These are phyloP conservation scores for Temnothorax longispinosus DNA, from an alignment of 1,140 invertebrate species.

Conservation along the genomic window DNA sequence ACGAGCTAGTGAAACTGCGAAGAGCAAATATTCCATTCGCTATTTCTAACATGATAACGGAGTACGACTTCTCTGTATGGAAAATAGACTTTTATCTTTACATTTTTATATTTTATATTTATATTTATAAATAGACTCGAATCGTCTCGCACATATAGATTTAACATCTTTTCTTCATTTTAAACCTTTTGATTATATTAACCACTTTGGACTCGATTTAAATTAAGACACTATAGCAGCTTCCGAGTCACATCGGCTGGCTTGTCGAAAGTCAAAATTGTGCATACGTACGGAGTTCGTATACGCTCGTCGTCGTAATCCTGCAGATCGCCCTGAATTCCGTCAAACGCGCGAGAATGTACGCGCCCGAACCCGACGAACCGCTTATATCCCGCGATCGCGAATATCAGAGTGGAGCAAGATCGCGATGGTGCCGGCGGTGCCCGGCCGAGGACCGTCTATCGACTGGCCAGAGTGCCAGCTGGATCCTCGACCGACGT, in stretches of 20 bases:
- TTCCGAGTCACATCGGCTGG: neutral
- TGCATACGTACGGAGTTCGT: neutral
- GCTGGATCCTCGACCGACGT: constrained; percentile 48
- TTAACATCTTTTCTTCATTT: neutral
- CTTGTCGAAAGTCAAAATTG: neutral
- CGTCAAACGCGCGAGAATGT: neutral
- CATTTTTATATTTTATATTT: too few relatives aligned
- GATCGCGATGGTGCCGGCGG: neutral
- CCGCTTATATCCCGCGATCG: neutral
- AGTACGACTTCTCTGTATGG: neutral
- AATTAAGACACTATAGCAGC: neutral
- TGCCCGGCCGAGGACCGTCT: constrained; percentile 62
- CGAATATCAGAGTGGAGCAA: neutral
- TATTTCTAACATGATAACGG: neutral
- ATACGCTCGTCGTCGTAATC: neutral
- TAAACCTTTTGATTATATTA: neutral
- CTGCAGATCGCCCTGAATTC: neutral
- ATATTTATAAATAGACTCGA: neutral
- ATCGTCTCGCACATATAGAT: neutral
- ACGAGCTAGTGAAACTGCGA: neutral
- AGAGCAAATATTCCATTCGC: neutral
- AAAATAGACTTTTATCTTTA: neutral
- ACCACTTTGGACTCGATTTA: neutral
- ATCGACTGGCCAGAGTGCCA: constrained; percentile 78
- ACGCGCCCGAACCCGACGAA: neutral